phyloP scores from a whole-genome alignment of 1,140 invertebrate species.

The Scaptomyza montana region DNA sequence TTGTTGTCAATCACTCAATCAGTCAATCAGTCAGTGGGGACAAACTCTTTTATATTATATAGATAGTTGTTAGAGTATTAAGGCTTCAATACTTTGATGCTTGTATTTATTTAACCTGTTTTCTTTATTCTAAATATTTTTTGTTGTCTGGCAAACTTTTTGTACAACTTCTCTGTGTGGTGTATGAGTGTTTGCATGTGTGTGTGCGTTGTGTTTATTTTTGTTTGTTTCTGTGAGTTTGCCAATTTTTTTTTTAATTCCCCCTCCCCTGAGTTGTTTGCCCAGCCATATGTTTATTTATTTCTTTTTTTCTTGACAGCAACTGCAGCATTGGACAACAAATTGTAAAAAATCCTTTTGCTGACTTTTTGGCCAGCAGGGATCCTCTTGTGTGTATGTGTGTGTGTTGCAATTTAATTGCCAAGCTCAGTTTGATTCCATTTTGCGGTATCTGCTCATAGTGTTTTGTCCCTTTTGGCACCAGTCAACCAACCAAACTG shows the following conservation, averaged over 20 bases:
- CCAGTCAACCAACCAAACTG: conserved; percentile 5
- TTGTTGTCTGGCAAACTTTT: conserved; percentile 35
- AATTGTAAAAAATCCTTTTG: conserved; percentile 65
- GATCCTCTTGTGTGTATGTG: neutral
- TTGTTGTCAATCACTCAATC: no score
- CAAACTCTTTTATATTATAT: no score
- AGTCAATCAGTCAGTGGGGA: no score
- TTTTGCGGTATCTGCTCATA: conserved; percentile 36
- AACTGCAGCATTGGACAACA: conserved; percentile 46
- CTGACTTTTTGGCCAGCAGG: conserved; percentile 57
- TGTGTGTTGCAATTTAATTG: conserved; percentile 62
- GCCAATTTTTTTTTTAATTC: conserved; percentile 16
- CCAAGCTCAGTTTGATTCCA: conserved; percentile 60
- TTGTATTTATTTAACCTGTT: conserved; percentile 43
- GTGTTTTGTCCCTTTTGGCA: conserved; percentile 33
- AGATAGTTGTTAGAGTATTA: neutral
- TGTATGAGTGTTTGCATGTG: conserved; percentile 5
- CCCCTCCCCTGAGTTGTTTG: conserved; percentile 12
- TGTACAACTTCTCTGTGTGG: conserved; percentile 2
- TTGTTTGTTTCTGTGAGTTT: conserved; percentile 12
- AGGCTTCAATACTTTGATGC: neutral
- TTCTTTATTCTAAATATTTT: conserved; percentile 13
- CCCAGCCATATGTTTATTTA: conserved; percentile 49
- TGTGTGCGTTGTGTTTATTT: neutral
- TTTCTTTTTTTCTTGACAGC: conserved; percentile 10